Conservation (phyloP, 2,113 vertebrate species). For the Hylia prasina region DNA sequence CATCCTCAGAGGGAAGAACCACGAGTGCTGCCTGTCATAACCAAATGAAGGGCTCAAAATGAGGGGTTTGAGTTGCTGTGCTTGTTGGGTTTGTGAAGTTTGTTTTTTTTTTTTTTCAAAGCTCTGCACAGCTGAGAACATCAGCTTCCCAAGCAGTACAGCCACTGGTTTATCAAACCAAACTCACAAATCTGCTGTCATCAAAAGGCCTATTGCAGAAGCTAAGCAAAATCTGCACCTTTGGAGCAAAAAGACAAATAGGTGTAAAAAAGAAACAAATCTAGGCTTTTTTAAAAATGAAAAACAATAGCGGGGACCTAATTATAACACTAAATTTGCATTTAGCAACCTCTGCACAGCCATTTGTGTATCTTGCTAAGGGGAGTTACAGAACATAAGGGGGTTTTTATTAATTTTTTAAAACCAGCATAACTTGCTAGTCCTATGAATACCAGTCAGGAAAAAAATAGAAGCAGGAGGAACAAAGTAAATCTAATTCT, state of each 20-base stretch:
- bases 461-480: neutral
- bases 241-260: neutral
- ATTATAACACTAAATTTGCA: slow-evolving; percentile 53
- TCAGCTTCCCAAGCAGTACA: neutral
- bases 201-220: neutral
- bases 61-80: neutral
- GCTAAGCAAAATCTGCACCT: neutral
- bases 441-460: neutral
- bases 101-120: neutral
- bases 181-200: neutral
- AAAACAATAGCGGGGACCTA: slow-evolving; percentile 4
- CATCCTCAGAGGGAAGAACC: neutral
- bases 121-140: neutral
- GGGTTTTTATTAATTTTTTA: accelerated
- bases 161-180: accelerated
- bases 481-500: neutral
- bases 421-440: neutral
- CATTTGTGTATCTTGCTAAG: neutral
- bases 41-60: neutral
- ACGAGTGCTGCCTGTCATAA: neutral
- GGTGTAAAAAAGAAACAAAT: neutral
- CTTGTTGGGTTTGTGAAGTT: neutral
- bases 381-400: neutral
- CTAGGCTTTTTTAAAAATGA: neutral
- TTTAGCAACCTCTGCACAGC: slow-evolving; percentile 11